Percentiles rank a stretch among this genome's conserved stretches.
Evolutionary conservation across 2,888 invertebrate genomes (phyloP).

Genomic region (Thera obeliscata): DNA sequence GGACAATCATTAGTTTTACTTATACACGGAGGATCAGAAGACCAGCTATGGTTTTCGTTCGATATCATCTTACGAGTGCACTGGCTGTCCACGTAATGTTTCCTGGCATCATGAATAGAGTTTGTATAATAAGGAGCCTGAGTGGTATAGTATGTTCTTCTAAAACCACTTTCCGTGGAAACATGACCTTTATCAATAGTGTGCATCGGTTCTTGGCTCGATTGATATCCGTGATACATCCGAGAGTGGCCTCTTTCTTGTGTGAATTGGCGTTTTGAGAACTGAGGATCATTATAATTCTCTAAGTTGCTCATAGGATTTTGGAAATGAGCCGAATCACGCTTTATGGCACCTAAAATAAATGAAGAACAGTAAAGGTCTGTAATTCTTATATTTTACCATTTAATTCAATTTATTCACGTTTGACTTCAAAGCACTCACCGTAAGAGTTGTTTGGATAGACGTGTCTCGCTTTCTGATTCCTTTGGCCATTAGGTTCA

Average conservation of each 20-base stretch:
- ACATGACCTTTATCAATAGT: conserved; percentile 40
- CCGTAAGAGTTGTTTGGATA: conserved; percentile 54
- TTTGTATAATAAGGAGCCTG: conserved; percentile 25
- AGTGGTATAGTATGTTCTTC: conserved; percentile 51
- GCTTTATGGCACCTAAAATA: conserved; percentile 57
- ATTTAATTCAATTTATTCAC: not conserved
- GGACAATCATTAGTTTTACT: conserved; percentile 48
- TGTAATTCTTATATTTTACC: not conserved
- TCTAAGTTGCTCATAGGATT: conserved; percentile 29
- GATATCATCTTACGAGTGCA: conserved; percentile 55
- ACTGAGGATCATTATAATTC: conserved; percentile 45
- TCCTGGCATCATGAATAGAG: conserved; percentile 33
- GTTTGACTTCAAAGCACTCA: conserved; percentile 37
- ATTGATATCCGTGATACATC: conserved; percentile 58
- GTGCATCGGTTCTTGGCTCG: conserved; percentile 33
- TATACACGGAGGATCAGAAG: conserved; percentile 23
- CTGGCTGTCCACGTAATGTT: conserved; percentile 44
- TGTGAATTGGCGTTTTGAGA: conserved; percentile 49
- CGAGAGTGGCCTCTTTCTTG: conserved; percentile 62
- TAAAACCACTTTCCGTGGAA: conserved; percentile 47
- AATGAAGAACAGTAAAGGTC: not conserved
- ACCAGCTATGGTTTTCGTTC: conserved; percentile 22
- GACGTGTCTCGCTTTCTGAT: conserved; percentile 63
- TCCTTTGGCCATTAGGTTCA: conserved; percentile 48
- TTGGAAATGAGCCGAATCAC: conserved; percentile 41